Base-by-base conservation (phyloP, 53 echinoderm and acorn worm species). In the Henricia sp. region DNA sequence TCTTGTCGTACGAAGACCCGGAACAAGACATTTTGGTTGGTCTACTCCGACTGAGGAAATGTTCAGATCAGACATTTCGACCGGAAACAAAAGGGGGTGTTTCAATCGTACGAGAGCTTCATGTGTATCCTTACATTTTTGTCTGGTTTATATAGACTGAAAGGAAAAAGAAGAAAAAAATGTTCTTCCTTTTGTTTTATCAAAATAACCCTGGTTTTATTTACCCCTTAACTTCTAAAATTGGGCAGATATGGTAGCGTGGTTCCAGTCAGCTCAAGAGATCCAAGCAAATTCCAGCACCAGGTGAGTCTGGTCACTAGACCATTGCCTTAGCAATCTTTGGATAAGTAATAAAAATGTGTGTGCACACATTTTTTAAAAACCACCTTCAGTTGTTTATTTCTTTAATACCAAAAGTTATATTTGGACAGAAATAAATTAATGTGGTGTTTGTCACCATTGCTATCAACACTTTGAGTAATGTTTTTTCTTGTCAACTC, bases 71-170 rank as follows among this genome's bases (percentile, higher is more conserved):
- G 36, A 99, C 94, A 0, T 94, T 84, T 87, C 56, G 94, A 40
- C 84, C 99, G 5, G 99, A 97, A 72, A 92, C 94, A 11, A 97
- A 97, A 84, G 99, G 99, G 26, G 99, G 99, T 21, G 99, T 97
- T 58, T 97, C 99, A 16, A 92, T 97, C 52, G 99, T 97, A 82
- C 90, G 99, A 51, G 99, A 97, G 70, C 86, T 94, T 46, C 94
- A 97, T 74, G 99, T 97, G 99, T 97, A 97, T 97, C 99, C 92
- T 97, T 93, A 68, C 21, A 29, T n/a, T n/a, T n/a, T n/a, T n/a
- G n/a, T n/a, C n/a, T n/a, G n/a, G n/a, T n/a, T n/a, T n/a, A n/a
- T n/a, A n/a, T n/a, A n/a, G n/a, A n/a, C n/a, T n/a, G n/a, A n/a
- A n/a, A n/a, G n/a, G n/a, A n/a, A n/a, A n/a, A n/a, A n/a, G n/a